Conservation (phyloP, 2,797 vertebrate genomes). For the Podargus strigoides region DNA sequence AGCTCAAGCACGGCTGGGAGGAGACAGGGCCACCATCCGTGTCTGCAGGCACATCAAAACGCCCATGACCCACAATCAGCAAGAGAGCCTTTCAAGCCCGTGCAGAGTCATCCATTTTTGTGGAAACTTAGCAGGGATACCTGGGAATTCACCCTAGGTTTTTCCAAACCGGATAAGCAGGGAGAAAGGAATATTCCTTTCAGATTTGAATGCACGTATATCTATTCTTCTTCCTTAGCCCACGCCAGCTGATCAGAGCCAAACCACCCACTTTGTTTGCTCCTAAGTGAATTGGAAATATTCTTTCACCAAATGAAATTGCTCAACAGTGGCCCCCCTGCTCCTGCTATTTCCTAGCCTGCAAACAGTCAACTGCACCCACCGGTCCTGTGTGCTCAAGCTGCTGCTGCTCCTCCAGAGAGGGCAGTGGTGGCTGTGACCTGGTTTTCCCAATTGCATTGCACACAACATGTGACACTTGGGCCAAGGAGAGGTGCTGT, state of each 20-base stretch:
- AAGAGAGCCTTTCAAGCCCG: neutral
- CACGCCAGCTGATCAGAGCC: neutral
- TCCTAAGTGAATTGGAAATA: neutral
- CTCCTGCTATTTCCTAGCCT: neutral
- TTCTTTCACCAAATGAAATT: neutral
- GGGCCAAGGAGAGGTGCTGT: neutral
- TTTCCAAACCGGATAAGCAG: neutral
- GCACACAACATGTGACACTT: neutral
- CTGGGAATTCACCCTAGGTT: neutral
- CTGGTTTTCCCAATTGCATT: neutral
- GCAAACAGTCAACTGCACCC: neutral
- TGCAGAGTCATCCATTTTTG: neutral
- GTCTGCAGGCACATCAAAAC: neutral
- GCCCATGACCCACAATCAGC: rapidly evolving
- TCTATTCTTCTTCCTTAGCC: neutral
- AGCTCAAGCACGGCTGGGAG: rapidly evolving
- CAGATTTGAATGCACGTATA: neutral
- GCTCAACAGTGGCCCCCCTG: neutral
- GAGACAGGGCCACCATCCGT: rapidly evolving
- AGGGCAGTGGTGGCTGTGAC: neutral
- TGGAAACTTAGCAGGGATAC: neutral
- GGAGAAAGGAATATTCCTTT: neutral
- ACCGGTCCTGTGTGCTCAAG: neutral
- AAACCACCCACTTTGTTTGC: neutral
- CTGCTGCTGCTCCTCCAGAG: neutral